phyloP scores from a whole-genome alignment of 2,888 invertebrate genomes.

The Nephrotoma appendiculata region DNA sequence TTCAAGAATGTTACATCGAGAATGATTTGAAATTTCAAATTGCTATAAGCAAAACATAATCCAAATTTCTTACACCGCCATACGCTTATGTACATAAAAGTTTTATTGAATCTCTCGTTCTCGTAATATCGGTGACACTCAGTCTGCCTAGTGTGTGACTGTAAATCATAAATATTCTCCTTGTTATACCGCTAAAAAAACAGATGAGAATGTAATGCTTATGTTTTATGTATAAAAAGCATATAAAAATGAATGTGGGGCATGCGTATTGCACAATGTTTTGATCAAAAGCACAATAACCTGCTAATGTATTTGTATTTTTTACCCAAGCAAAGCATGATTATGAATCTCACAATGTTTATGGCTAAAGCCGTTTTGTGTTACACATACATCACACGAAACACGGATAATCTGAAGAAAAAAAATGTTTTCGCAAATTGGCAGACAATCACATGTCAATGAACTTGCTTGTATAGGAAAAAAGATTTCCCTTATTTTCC shows the following conservation, averaged over 20 bases:
- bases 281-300: neutral
- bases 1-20: neutral
- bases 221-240: neutral
- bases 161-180: neutral
- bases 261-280: neutral
- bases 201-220: neutral
- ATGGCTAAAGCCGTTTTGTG: neutral
- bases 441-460: neutral
- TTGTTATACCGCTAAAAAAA: neutral
- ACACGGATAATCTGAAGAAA: neutral
- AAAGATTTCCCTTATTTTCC: neutral
- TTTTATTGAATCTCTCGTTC: neutral
- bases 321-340: neutral
- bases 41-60: neutral
- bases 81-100: neutral
- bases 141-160: neutral
- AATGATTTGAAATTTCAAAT: no score
- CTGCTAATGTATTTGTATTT: neutral
- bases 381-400: neutral
- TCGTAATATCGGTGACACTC: neutral
- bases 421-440: neutral
- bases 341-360: neutral
- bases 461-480: neutral
- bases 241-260: neutral
- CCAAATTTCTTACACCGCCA: neutral